A percentile compares a stretch with the other conserved stretches of the same genome.
These are phyloP conservation scores for Hiodon alosoides DNA, from an alignment of 2,113 vertebrate genomes.

Conservation along the genomic window DNA sequence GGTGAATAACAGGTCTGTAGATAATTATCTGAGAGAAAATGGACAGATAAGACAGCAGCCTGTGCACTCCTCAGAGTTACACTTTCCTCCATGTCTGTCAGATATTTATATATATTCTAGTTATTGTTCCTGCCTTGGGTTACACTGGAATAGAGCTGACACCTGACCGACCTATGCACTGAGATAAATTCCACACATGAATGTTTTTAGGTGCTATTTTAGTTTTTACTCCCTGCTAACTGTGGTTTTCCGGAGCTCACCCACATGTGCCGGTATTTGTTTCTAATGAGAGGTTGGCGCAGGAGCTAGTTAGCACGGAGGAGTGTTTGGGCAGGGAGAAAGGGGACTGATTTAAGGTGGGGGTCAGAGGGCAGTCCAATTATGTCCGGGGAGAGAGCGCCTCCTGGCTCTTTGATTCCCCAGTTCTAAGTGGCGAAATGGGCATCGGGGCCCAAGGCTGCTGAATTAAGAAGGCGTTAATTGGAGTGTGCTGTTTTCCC, in stretches of 20 bases:
- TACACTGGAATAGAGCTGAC: conserved; percentile 14
- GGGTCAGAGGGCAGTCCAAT: conserved; percentile 96
- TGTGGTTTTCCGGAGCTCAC: conserved; percentile 29
- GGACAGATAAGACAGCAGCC: too few species aligned
- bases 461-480: conserved; percentile 87
- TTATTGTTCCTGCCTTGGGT: not conserved
- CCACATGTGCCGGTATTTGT: conserved; percentile 48
- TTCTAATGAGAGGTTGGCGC: conserved; percentile 94
- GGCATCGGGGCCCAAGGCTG: conserved; percentile 66
- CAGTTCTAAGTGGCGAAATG: conserved; percentile 82
- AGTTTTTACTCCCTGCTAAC: conserved; percentile 46
- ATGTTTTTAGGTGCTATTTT: conserved; percentile 8
- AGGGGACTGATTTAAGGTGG: conserved; percentile 77
- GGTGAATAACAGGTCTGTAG: not conserved
- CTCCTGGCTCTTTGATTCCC: conserved; percentile 82
- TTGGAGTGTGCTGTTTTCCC: conserved; percentile 69
- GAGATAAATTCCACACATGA: conserved; percentile 21
- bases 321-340: conserved; percentile 81
- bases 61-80: not conserved
- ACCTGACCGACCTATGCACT: conserved; percentile 6
- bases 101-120: conserved; percentile 12
- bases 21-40: not conserved
- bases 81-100: not conserved
- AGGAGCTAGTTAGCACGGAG: conserved; percentile 94
- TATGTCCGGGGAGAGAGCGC: conserved; percentile 81